Evolutionary conservation across 2,113 vertebrate species (phyloP).

Genomic region (Heptranchias perlo): DNA sequence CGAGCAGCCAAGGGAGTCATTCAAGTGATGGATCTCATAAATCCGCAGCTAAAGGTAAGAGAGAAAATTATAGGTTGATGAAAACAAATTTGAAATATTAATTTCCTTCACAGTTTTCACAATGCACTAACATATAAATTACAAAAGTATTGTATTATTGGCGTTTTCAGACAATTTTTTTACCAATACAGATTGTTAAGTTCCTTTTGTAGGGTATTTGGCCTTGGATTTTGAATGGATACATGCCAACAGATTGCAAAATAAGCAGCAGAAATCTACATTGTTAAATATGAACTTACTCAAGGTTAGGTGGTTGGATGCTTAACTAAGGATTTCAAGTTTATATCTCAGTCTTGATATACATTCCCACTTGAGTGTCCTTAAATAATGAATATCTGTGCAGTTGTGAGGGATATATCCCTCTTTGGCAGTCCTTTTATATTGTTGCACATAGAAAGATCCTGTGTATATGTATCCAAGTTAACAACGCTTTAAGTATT

Average conservation of each 20-base stretch:
- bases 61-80: background rate
- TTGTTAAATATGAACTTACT: background rate
- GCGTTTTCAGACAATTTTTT: no score
- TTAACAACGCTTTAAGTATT: background rate
- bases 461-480: background rate
- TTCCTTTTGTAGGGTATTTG: background rate
- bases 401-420: background rate
- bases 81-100: background rate
- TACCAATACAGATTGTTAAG: background rate
- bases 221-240: background rate
- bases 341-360: background rate
- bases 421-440: background rate
- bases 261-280: background rate
- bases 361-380: background rate
- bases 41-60: background rate
- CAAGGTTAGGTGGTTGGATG: background rate
- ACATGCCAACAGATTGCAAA: background rate
- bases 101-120: background rate
- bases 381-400: background rate
- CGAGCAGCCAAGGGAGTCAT: background rate
- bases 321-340: background rate
- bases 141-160: background rate
- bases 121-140: background rate
- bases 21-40: background rate
- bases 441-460: background rate